Conservation (phyloP, 1,140 invertebrate genomes). For the Ips nitidus region DNA sequence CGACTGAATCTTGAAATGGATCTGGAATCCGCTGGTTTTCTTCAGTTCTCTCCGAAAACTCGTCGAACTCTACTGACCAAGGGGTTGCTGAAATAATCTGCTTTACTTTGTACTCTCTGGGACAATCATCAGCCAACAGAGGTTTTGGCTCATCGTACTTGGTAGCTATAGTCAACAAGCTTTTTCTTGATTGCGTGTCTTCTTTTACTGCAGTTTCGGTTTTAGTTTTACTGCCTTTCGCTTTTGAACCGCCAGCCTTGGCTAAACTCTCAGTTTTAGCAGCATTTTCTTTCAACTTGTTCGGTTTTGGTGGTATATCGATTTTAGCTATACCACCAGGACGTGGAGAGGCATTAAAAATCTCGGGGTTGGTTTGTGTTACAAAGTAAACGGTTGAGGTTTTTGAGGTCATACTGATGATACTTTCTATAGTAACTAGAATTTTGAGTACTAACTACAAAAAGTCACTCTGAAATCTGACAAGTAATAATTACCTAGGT, state of each 20-base stretch:
- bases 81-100: slow-evolving; percentile 27
- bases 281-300: slow-evolving; percentile 11
- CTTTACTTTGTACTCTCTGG: slow-evolving; percentile 22
- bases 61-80: slow-evolving; percentile 30
- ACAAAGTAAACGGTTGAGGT: slow-evolving; percentile 3
- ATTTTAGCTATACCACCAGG: slow-evolving; percentile 14
- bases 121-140: slow-evolving; percentile 16
- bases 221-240: not conserved
- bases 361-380: slow-evolving; percentile 22
- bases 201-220: not conserved
- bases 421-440: too few species aligned
- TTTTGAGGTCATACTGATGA: too few species aligned
- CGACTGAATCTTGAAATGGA: slow-evolving; percentile 36
- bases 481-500: too few species aligned
- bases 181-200: slow-evolving; percentile 8
- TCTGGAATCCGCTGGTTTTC: slow-evolving; percentile 14
- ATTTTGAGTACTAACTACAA: too few species aligned
- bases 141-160: not conserved
- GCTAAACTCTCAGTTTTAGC: not conserved
- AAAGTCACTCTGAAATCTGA: too few species aligned
- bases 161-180: slow-evolving; percentile 11
- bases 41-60: slow-evolving; percentile 20
- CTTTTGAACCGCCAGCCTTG: not conserved
- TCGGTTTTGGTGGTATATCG: slow-evolving; percentile 6
- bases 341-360: slow-evolving; percentile 13